Evolutionary conservation across 1,140 invertebrate species (phyloP).

Genomic region (Drosophila gunungcola): DNA sequence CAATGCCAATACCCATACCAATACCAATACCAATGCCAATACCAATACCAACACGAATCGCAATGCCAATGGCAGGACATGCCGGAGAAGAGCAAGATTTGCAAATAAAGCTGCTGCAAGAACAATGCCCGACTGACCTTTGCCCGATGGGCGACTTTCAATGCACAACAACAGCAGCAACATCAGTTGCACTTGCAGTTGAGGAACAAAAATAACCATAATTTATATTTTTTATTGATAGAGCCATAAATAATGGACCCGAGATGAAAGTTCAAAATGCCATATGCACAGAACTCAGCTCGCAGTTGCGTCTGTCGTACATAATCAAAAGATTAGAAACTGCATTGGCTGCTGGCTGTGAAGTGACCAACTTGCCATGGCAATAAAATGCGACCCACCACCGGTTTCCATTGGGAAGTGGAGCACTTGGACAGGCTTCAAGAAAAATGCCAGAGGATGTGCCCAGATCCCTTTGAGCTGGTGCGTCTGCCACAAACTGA

Average conservation of each 20-base stretch:
- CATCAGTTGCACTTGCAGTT: slow-evolving; percentile 21
- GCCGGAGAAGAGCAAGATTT: slow-evolving; percentile 38
- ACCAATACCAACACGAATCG: slow-evolving; percentile 5
- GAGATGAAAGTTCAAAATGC: slow-evolving; percentile 32
- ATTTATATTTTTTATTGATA: slow-evolving; percentile 80
- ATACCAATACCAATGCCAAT: slow-evolving; percentile 34
- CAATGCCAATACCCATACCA: slow-evolving; percentile 33
- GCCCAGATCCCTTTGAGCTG: slow-evolving; percentile 14
- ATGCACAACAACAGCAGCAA: slow-evolving; percentile 15
- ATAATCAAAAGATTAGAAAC: slow-evolving; percentile 81
- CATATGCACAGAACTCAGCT: slow-evolving; percentile 56
- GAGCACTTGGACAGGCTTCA: slow-evolving; percentile 76
- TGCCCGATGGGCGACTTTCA: slow-evolving; percentile 52
- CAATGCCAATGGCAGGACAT: slow-evolving; percentile 35
- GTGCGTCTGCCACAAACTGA: slow-evolving; percentile 72
- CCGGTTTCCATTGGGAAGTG: slow-evolving; percentile 35
- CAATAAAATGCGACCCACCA: slow-evolving; percentile 60
- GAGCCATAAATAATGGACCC: slow-evolving; percentile 67
- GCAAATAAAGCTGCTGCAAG: slow-evolving; percentile 75
- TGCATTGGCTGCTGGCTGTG: slow-evolving; percentile 36
- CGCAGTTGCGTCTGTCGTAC: slow-evolving; percentile 74
- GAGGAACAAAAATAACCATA: slow-evolving; percentile 69
- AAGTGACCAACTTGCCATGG: slow-evolving; percentile 36
- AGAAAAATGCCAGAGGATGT: slow-evolving; percentile 67
- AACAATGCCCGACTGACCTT: slow-evolving; percentile 68